These are phyloP conservation scores for Hanleya hanleyi DNA, from an alignment of 2,888 invertebrate species.

Conservation along the genomic window DNA sequence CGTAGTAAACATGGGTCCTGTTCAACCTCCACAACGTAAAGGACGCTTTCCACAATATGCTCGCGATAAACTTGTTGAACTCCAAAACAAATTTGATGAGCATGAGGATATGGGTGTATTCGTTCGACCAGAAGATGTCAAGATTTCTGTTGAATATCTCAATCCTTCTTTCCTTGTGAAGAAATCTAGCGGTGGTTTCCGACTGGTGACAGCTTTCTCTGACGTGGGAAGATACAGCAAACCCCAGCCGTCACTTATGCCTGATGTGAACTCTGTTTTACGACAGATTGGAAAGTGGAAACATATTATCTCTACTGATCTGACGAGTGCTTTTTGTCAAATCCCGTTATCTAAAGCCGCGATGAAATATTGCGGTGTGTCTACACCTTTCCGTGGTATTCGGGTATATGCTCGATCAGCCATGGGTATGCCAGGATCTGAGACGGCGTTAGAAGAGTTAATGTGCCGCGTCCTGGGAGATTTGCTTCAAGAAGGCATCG, in stretches of 20 bases:
- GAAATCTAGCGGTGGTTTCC: too few relatives aligned
- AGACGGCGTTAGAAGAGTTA: constrained; percentile 46
- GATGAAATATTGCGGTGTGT: constrained; percentile 48
- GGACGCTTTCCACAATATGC: too few relatives aligned
- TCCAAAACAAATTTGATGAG: too few relatives aligned
- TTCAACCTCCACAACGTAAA: too few relatives aligned
- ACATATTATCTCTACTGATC: constrained; percentile 38
- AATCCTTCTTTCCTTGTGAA: too few relatives aligned
- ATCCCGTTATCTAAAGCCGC: constrained; percentile 39
- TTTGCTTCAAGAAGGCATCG: constrained; percentile 21
- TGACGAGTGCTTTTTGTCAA: constrained; percentile 44
- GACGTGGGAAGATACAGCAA: constrained; percentile 30
- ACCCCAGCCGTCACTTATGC: constrained; percentile 29
- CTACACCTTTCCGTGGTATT: constrained; percentile 43
- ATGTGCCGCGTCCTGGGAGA: constrained; percentile 42
- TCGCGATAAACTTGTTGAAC: too few relatives aligned
- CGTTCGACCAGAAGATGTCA: too few relatives aligned
- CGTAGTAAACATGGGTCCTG: too few relatives aligned
- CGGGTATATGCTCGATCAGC: constrained; percentile 45
- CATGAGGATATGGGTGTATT: too few relatives aligned
- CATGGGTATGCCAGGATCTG: constrained; percentile 51
- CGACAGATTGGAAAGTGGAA: constrained; percentile 41
- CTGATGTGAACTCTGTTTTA: constrained; percentile 26
- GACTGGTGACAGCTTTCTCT: constrained; percentile 23
- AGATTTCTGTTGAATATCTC: too few relatives aligned